phyloP scores from a whole-genome alignment of 53 echinoderm and acorn worm genomes.

The Patiria pectinifera region DNA sequence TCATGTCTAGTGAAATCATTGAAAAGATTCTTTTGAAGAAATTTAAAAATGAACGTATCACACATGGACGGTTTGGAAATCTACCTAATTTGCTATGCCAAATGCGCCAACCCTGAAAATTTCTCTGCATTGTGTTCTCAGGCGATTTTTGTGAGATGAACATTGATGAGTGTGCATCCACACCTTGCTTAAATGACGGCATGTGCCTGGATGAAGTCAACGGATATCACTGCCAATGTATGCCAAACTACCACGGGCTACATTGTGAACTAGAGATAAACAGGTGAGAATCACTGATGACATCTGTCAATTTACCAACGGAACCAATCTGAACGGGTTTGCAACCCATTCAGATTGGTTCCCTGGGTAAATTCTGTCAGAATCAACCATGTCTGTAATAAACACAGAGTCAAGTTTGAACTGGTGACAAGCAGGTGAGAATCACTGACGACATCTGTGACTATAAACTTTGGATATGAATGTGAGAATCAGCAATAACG shows the following conservation, averaged over 20 bases:
- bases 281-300: conserved; percentile 39
- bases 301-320: neutral
- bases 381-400: no score
- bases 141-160: conserved; percentile 67
- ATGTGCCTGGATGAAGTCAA: conserved; percentile 25
- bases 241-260: conserved; percentile 23
- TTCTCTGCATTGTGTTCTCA: conserved; percentile 5
- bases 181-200: conserved; percentile 24
- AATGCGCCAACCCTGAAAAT: neutral
- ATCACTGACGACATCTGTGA: conserved; percentile 7
- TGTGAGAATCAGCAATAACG: no score
- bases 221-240: conserved; percentile 50
- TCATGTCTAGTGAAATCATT: no score
- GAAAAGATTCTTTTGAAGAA: no score
- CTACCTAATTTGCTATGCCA: neutral
- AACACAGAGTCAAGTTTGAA: neutral
- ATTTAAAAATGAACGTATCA: neutral
- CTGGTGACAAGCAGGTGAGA: conserved; percentile 47
- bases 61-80: neutral
- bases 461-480: no score
- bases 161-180: conserved; percentile 61
- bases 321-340: neutral
- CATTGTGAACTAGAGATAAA: conserved; percentile 46
- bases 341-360: no score
- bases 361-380: no score